phyloP scores from a whole-genome alignment of 2,888 invertebrate genomes.

The Euplagia quadripunctaria region DNA sequence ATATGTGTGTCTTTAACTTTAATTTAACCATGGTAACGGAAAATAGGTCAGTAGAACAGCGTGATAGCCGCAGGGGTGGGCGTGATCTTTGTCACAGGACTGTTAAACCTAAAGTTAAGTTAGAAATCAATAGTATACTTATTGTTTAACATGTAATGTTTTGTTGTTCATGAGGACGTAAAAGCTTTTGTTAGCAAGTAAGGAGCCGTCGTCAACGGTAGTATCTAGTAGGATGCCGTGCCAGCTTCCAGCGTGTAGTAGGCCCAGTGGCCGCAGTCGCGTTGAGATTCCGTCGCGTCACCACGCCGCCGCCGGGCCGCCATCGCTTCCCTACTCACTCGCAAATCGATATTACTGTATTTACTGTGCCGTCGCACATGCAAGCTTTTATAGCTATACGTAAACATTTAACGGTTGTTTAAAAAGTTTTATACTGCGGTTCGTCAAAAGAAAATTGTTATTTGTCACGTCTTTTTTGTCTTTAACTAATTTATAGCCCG shows the following conservation, averaged over 20 bases:
- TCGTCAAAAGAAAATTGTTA: constrained; percentile 46
- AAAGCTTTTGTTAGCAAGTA: constrained; percentile 42
- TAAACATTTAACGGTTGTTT: constrained; percentile 64
- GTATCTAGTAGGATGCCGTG: constrained; percentile 42
- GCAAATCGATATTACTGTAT: constrained; percentile 73
- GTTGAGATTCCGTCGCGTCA: constrained; percentile 72
- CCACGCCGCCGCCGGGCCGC: constrained; percentile 62
- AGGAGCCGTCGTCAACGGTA: constrained; percentile 22
- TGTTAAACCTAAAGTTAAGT: constrained; percentile 14
- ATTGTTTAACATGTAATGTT: constrained; percentile 6
- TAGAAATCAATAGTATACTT: constrained; percentile 16
- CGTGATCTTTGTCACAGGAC: constrained; percentile 27
- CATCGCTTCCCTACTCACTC: constrained; percentile 56
- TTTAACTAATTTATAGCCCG: constrained; percentile 30
- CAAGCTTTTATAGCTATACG: constrained; percentile 60
- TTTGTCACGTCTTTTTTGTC: constrained; percentile 30
- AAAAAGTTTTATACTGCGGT: constrained; percentile 61
- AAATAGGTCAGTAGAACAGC: constrained; percentile 69
- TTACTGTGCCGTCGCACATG: constrained; percentile 58
- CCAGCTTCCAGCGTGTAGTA: constrained; percentile 64
- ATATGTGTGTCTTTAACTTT: constrained; percentile 2
- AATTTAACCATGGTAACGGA: constrained; percentile 13
- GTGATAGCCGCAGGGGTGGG: constrained; percentile 11
- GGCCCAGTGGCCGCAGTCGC: constrained; percentile 75
- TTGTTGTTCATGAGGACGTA: constrained; percentile 23